Base-by-base conservation (phyloP, 2,113 vertebrate genomes). In the Riparia riparia region DNA sequence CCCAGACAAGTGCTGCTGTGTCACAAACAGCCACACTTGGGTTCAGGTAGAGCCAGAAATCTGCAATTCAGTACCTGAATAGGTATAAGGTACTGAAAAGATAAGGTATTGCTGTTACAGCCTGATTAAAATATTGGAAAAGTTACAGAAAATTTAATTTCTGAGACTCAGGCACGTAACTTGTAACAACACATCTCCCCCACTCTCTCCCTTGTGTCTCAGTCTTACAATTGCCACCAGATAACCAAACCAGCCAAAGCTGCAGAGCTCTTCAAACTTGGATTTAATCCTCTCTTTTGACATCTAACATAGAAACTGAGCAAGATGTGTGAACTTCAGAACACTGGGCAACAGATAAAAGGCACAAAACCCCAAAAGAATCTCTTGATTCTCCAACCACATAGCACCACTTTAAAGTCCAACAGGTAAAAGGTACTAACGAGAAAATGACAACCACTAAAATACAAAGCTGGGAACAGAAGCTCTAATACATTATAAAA, bases 71-170 rank as follows among this genome's bases (percentile, higher is more conserved):
- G 15, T 26, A 16, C 28, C 13, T 37, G 42, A 50, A 17, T 0
- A 34, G n/a, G n/a, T 24, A 9, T 24, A 24, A 58, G 14, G 21
- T 16, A 24, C 57, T 25, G 21, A 34, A 63, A 34, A 17, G 8
- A 64, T 0, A 1, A n/a, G 18, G 5, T 13, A 28, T n/a, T 3
- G 1, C 17, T 89, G 7, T 39, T 47, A 28, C 10, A 51, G 34
- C 19, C 31, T 14, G 16, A 31, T 51, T 51, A 56, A 56, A 21
- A 26, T 6, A 3, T 26, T 47, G 26, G 24, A 20, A 71, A 86
- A 44, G 41, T 24, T n/a, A 54, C 13, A 65, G 41, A 57, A 24
- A 12, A 26, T 42, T 64, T 37, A 12, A 68, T 82, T 69, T 70
- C 73, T 76, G 34, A 63, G 42, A 13, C 10, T 81, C 29, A 21